phyloP scores from a whole-genome alignment of 2,797 vertebrate genomes.

The Argentina silus region DNA sequence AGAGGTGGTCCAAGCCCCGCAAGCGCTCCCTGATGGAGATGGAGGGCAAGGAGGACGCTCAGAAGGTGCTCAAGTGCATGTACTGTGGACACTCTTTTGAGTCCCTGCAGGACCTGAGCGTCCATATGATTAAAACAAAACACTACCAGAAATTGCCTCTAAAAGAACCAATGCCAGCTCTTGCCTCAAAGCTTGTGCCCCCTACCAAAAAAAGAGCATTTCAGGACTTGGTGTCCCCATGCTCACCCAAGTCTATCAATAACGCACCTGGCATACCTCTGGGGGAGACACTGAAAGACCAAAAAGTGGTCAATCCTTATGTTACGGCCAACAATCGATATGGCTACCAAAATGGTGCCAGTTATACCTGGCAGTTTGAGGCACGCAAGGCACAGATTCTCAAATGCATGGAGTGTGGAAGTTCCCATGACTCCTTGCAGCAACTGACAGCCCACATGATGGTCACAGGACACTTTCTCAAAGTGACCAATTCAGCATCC shows the following conservation, averaged over 20 bases:
- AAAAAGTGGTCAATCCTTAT: slow-evolving; percentile 92
- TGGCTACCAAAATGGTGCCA: slow-evolving; percentile 98
- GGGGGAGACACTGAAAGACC: slow-evolving; percentile 89
- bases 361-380: slow-evolving; percentile 99
- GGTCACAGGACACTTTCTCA: slow-evolving; percentile 98
- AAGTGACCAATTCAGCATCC: slow-evolving; percentile 96
- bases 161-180: slow-evolving; percentile 97
- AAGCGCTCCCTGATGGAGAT: slow-evolving; percentile 98
- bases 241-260: slow-evolving; percentile 89
- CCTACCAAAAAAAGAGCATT: slow-evolving; percentile 94
- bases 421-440: slow-evolving; percentile 97
- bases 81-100: slow-evolving; percentile 99
- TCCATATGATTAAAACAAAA: slow-evolving; percentile 99
- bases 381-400: slow-evolving; percentile 98
- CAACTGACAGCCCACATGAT: slow-evolving; percentile 99
- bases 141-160: slow-evolving; percentile 99
- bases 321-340: slow-evolving; percentile 98
- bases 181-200: slow-evolving; percentile 91
- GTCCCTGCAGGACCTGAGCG: slow-evolving; percentile 96
- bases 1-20: slow-evolving; percentile 94
- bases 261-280: slow-evolving; percentile 74
- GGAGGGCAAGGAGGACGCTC: slow-evolving; percentile 97
- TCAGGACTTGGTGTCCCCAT: slow-evolving; percentile 90
- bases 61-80: slow-evolving; percentile 99
- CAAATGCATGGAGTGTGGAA: slow-evolving; percentile 99